phyloP scores from a whole-genome alignment of 2,113 vertebrate genomes.

The Alethe diademata region DNA sequence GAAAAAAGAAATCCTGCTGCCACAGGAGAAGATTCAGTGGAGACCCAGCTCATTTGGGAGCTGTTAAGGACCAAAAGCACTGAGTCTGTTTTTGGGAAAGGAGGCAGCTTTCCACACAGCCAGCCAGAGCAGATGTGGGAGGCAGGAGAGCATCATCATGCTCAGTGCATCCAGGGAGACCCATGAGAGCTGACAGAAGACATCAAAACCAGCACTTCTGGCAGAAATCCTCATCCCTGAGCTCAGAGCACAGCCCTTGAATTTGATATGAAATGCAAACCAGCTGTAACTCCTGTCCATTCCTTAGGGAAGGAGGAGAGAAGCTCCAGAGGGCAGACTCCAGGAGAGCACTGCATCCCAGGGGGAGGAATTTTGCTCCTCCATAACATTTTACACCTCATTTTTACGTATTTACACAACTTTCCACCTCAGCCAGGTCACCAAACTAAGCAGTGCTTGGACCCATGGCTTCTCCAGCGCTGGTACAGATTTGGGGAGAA shows the following conservation, averaged over 20 bases:
- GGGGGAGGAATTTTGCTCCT: background rate
- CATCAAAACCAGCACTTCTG: background rate
- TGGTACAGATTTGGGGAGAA: background rate
- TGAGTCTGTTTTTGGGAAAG: background rate
- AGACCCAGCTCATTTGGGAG: background rate
- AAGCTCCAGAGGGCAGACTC: background rate
- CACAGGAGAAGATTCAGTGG: background rate
- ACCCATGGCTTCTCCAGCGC: background rate
- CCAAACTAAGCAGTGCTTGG: background rate
- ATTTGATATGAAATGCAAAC: background rate
- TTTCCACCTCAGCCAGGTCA: background rate
- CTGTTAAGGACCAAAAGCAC: background rate
- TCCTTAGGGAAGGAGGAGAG: background rate
- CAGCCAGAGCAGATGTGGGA: background rate
- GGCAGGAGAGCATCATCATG: background rate
- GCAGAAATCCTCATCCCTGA: background rate
- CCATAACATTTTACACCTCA: background rate
- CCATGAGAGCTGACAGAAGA: accelerated
- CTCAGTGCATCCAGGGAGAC: background rate
- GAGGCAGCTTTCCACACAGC: background rate
- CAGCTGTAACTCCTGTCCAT: background rate
- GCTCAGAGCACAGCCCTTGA: background rate
- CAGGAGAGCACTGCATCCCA: background rate
- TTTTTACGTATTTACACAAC: too few relatives aligned
- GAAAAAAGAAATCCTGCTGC: background rate